Base-by-base conservation (phyloP, 2,888 invertebrate species). In the Amiota communis region DNA sequence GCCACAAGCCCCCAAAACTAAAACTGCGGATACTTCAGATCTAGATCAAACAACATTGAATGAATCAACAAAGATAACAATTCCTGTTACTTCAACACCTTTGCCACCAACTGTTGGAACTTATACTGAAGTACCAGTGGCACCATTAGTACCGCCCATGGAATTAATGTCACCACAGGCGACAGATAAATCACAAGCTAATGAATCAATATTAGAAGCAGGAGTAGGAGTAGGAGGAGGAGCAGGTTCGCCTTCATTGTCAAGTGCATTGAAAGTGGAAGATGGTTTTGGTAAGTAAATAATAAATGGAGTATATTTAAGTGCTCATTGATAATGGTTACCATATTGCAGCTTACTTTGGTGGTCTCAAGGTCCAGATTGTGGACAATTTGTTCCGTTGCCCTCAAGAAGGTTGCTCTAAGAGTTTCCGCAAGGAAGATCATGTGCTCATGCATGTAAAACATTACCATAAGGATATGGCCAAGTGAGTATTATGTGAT, bases 401-500 rank as follows among this genome's bases (percentile, higher is more conserved):
- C 86, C 96, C 96, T 0, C 94, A 95, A 67, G 94, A 94, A 76
- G 94, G 94, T 1, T 98, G 98, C 87, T 93, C 92, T 70, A 98
- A 98, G 89, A 95, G 94, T 81, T 98, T 97, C 87, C 92, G 98
- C 8, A 97, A 97, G 87, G 96, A 97, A 86, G 96, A 95, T 77
- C 92, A 98, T 69, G 91, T 98, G 10, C 95, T 95, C 90, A 97
- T 97, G 93, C 98, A 98, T 87, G 95, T 98, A 59, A 98, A 98
- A 86, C 97, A 98, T 88, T 98, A 98, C 89, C 98, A 98, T 89
- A 93, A 94, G 1, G 95, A 96, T 78, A 92, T 95, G 74, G 92
- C 93, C 1, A 93, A 94, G 87, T 93, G 80, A 81, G 84, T 73
- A 11, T 9, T 51, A n/a, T 13, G 10, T 13, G 10, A 65, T 8